Evolutionary conservation across 2,888 invertebrate species (phyloP), one percentile per base, ranked within the genome.

Genomic region (Apotomis betuletana): DNA sequence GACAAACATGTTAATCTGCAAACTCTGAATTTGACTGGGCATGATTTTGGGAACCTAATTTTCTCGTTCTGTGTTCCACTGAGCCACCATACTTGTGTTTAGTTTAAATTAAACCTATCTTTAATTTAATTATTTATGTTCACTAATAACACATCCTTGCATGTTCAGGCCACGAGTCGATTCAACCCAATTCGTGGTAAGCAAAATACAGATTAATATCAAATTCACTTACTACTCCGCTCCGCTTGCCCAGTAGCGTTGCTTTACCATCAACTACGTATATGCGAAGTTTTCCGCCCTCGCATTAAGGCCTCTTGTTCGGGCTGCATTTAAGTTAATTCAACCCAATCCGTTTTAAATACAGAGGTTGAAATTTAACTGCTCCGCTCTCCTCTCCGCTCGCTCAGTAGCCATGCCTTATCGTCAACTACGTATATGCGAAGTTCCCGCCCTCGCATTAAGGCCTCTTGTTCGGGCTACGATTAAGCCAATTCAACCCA

Each of bases 301-400:
- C 44, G 36, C 67, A 71, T 71, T 67, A 71, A 71, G 67, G 67
- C 55, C 67, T 67, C 67, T 67, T 71, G 71, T 71, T 71, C 67
- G 61, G 41, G 44, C 57, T 49, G 9, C 70, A 44, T 67, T 71
- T 71, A 67, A 67, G 61, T 1, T 1, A 15, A 15, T 15, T 15
- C 41, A 6, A 41, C 5, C 5, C 5, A 41, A 41, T 41, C 1
- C 27, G 41, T 6, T 41, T 4, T 6, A 41, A 41, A 6, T 41
- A 6, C 6, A 6, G 15, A 15, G 5, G 6, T 6, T 5, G 5
- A 6, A 6, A 5, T 41, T 41, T 0, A 49, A 0, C 12, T 60
- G 27, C 27, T 27, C 27, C 27, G 61, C 67, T n/a, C 13, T 27
- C 27, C 36, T 27, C 27, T 27, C 27, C 27, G 65, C 65, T 52